A percentile compares a stretch with the other conserved stretches of the same genome.
Evolutionary conservation across 2,797 vertebrate genomes (phyloP).

Genomic region (Momotus momota): DNA sequence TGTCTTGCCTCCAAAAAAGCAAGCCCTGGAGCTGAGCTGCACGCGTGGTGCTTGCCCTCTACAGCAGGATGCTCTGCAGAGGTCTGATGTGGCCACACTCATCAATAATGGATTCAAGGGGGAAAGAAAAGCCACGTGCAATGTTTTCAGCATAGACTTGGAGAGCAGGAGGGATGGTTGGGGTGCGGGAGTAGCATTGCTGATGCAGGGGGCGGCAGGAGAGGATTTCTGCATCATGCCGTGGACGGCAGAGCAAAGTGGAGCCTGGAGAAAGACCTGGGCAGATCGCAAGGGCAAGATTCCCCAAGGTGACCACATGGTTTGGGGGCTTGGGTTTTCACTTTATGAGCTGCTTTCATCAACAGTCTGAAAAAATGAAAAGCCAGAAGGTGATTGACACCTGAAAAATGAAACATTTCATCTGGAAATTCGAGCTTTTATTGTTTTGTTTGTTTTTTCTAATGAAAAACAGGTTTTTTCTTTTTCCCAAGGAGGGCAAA

Average conservation of each 20-base stretch:
- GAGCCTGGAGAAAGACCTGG: not conserved
- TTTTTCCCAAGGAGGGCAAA: not conserved
- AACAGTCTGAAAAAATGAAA: not conserved
- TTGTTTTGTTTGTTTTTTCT: not conserved
- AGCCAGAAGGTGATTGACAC: not conserved
- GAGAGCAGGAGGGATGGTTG: not conserved
- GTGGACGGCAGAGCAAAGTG: not conserved
- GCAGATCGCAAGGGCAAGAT: not conserved
- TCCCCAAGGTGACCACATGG: not conserved
- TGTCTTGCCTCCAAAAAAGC: not conserved
- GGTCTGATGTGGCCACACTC: accelerated
- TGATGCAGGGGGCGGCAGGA: not conserved
- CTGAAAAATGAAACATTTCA: not conserved
- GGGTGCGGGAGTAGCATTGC: not conserved
- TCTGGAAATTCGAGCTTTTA: not conserved
- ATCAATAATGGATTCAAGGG: not conserved
- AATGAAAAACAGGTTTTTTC: not conserved
- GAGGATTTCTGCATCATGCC: accelerated
- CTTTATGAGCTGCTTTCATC: not conserved
- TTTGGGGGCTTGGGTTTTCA: not conserved
- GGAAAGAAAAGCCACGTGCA: not conserved
- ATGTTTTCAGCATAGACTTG: not conserved
- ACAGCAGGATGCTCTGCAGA: not conserved
- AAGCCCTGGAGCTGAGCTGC: not conserved
- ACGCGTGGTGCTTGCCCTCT: accelerated